These are phyloP conservation scores for Colostygia pectinataria DNA, from an alignment of 2,888 invertebrate genomes.

Conservation along the genomic window DNA sequence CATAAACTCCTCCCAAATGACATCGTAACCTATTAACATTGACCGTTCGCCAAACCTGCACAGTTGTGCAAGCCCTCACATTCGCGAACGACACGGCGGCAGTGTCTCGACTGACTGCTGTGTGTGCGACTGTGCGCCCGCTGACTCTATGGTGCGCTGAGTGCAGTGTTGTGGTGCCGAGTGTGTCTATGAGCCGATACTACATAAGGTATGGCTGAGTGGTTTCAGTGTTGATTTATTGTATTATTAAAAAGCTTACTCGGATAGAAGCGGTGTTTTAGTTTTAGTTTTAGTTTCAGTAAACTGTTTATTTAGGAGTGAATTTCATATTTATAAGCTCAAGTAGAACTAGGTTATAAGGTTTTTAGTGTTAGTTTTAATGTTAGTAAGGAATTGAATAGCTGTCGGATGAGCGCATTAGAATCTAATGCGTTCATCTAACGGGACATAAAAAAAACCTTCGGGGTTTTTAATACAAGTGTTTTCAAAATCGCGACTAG, in stretches of 20 bases:
- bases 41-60: conserved; percentile 44
- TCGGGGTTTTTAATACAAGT: no score
- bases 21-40: conserved; percentile 52
- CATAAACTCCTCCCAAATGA: conserved; percentile 34
- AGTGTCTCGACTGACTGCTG: conserved; percentile 36
- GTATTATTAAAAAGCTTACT: no score
- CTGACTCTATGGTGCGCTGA: conserved; percentile 22
- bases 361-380: no score
- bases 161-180: conserved; percentile 35
- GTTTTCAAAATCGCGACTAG: no score
- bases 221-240: not conserved
- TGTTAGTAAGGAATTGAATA: no score
- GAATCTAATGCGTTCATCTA: no score
- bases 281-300: not conserved
- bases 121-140: conserved; percentile 43
- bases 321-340: not conserved
- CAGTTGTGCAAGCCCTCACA: conserved; percentile 42
- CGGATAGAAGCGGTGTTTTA: no score
- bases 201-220: conserved; percentile 10
- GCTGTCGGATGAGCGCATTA: no score
- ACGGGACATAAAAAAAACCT: no score
- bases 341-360: no score
- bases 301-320: not conserved
- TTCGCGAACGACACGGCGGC: conserved; percentile 27
- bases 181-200: conserved; percentile 17